Evolutionary conservation across 2,113 vertebrate genomes (phyloP).

Genomic region (Ailuropoda melanoleuca): DNA sequence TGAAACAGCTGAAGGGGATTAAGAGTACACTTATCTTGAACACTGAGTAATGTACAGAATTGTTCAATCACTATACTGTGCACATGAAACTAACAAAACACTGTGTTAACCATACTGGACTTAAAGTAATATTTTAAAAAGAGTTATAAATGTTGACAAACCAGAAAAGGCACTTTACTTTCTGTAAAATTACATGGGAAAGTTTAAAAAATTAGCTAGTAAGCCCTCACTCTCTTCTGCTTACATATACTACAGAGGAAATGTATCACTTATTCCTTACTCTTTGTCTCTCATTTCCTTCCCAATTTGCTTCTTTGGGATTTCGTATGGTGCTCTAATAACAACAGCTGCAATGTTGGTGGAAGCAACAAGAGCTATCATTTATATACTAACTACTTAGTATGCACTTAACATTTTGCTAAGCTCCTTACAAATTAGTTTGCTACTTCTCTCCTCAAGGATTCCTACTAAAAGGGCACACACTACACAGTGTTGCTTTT

Average conservation of each 20-base stretch:
- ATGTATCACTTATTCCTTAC: not conserved
- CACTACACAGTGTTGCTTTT: too few relatives aligned
- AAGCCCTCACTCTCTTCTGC: not conserved
- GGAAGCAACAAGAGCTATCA: not conserved
- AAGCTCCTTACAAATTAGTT: not conserved
- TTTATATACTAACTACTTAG: not conserved
- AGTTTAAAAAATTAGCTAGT: not conserved
- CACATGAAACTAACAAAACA: too few relatives aligned
- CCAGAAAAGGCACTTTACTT: not conserved
- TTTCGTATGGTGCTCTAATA: not conserved
- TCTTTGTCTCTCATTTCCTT: not conserved
- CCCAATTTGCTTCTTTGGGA: not conserved
- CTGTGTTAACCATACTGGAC: too few relatives aligned
- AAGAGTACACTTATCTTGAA: too few relatives aligned
- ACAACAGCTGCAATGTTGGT: not conserved
- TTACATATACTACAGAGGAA: not conserved
- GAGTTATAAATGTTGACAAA: not conserved
- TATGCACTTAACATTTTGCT: not conserved
- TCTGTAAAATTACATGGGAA: not conserved
- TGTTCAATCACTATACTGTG: too few relatives aligned
- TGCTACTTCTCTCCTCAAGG: not conserved
- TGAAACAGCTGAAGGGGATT: too few relatives aligned
- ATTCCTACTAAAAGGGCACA: too few relatives aligned
- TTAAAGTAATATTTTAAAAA: too few relatives aligned
- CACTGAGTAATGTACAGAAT: too few relatives aligned